phyloP scores from a whole-genome alignment of 2,113 vertebrate species.

The Lucifuga dentata region DNA sequence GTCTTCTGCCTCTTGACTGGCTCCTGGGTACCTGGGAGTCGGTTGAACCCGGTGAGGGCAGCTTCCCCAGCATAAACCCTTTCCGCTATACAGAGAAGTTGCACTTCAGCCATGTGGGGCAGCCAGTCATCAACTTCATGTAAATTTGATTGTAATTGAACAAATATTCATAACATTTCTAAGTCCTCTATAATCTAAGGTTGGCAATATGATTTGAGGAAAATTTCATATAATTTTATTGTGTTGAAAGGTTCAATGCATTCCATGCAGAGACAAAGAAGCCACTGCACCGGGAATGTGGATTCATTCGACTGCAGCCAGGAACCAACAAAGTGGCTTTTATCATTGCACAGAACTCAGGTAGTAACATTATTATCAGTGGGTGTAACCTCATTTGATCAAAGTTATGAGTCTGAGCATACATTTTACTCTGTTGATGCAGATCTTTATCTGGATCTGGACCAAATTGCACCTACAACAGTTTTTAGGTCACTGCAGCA shows the following conservation, averaged over 20 bases:
- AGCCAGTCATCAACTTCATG: conserved; percentile 90
- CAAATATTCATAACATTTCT: not conserved
- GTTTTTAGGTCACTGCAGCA: too few species aligned
- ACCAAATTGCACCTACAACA: too few species aligned
- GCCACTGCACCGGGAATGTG: conserved; percentile 93
- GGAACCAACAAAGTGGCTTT: conserved; percentile 94
- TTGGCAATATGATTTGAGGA: too few species aligned
- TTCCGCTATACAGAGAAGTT: conserved; percentile 91
- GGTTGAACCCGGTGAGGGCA: conserved; percentile 88
- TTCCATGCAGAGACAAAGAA: conserved; percentile 91
- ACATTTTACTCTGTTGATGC: too few species aligned
- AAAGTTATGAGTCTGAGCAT: too few species aligned
- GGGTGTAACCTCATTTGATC: not conserved
- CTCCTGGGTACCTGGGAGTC: conserved; percentile 94
- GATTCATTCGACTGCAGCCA: conserved; percentile 93
- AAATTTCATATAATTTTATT: not conserved
- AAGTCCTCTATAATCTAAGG: too few species aligned
- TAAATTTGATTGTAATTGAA: conserved; percentile 47
- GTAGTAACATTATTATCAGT: conserved; percentile 68
- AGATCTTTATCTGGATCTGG: too few species aligned
- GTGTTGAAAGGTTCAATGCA: conserved; percentile 89
- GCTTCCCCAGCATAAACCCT: conserved; percentile 88
- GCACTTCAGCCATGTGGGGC: conserved; percentile 88
- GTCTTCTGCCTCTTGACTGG: conserved; percentile 90
- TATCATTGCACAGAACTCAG: conserved; percentile 95